phyloP scores from a whole-genome alignment of 2,797 vertebrate genomes.

The Manis crassicaudata region DNA sequence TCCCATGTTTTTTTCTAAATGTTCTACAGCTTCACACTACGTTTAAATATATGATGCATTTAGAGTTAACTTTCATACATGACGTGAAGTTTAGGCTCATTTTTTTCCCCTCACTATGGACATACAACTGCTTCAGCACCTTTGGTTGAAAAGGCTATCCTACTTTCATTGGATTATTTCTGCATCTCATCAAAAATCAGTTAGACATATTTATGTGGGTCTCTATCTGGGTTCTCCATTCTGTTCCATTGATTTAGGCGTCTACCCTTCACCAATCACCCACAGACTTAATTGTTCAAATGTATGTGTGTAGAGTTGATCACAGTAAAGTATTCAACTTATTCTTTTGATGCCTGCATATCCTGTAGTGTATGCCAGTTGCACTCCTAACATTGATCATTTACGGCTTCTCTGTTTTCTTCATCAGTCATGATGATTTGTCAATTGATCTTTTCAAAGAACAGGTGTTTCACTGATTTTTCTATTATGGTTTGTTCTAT shows the following conservation, averaged over 20 bases:
- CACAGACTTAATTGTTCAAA: background rate
- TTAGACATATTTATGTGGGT: background rate
- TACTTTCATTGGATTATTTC: background rate
- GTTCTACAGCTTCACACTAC: background rate
- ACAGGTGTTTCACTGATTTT: background rate
- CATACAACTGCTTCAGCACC: background rate
- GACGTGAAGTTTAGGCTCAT: background rate
- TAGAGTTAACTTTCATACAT: background rate
- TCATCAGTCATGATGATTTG: background rate
- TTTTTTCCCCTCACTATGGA: accelerated
- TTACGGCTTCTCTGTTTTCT: background rate
- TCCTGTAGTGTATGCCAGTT: background rate
- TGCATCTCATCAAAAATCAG: background rate
- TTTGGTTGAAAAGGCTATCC: background rate
- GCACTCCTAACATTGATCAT: background rate
- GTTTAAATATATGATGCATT: background rate
- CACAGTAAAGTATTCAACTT: background rate
- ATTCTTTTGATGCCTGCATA: background rate
- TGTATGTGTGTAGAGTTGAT: background rate
- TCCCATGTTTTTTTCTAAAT: background rate
- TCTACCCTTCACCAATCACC: background rate
- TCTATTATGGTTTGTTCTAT: background rate
- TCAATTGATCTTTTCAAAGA: background rate
- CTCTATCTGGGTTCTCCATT: background rate
- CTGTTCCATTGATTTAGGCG: background rate